Percentiles rank a stretch among this genome's conserved stretches.
Evolutionary conservation across 2,797 vertebrate species (phyloP).

Genomic region (Mus caroli): DNA sequence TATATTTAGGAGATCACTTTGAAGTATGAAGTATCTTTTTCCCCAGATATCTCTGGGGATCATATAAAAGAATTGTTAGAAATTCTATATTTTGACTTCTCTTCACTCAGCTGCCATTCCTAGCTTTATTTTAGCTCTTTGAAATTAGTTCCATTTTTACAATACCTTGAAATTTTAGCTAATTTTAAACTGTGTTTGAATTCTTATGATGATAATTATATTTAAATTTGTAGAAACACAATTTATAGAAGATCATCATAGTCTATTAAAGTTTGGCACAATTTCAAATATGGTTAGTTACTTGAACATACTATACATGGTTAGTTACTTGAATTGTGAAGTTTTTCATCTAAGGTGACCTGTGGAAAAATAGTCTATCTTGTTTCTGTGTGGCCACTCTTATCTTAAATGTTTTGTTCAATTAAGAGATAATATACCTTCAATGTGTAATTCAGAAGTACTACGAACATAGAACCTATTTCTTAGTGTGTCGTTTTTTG

Average conservation of each 20-base stretch:
- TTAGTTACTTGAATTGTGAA: conserved; percentile 8
- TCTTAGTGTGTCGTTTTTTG: neutral
- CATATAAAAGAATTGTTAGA: conserved; percentile 8
- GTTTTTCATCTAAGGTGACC: neutral
- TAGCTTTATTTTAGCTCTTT: conserved; percentile 46
- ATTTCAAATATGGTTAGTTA: conserved; percentile 31
- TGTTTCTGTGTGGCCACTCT: neutral
- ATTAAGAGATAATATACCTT: neutral
- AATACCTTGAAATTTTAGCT: conserved; percentile 48
- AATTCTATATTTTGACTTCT: conserved; percentile 63
- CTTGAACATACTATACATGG: conserved; percentile 15
- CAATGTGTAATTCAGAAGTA: conserved; percentile 11
- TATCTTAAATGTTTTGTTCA: conserved; percentile 36
- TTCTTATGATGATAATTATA: conserved; percentile 23
- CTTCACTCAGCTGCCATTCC: neutral
- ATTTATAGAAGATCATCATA: conserved; percentile 41
- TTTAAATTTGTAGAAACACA: conserved; percentile 44
- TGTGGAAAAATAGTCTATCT: neutral
- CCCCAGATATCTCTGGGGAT: conserved; percentile 6
- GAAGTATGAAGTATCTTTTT: neutral
- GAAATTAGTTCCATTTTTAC: neutral
- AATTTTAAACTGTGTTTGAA: conserved; percentile 38
- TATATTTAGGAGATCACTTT: conserved; percentile 33
- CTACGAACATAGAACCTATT: neutral
- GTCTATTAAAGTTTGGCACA: conserved; percentile 37